A percentile compares a stretch with the other conserved stretches of the same genome.
These are phyloP conservation scores for Stigmatopora argus DNA, from an alignment of 2,113 vertebrate species.

Conservation along the genomic window DNA sequence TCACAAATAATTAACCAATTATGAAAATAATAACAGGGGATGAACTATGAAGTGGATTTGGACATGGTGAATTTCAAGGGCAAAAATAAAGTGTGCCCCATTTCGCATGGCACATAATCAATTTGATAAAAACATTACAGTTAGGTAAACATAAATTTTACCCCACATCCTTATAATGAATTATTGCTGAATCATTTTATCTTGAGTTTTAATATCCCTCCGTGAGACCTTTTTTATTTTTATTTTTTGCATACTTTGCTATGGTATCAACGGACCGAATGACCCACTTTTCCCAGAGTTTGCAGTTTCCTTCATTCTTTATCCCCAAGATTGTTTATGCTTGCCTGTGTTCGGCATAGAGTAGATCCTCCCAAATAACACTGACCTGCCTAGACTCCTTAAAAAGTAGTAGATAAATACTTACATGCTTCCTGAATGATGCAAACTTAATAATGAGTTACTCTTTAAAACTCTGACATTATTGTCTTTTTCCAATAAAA, in stretches of 20 bases:
- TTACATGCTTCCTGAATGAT: slow-evolving; percentile 9
- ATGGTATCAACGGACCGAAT: slow-evolving; percentile 44
- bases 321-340: slow-evolving; percentile 50
- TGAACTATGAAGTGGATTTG: background rate
- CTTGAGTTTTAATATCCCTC: slow-evolving; percentile 13
- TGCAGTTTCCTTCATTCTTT: slow-evolving; percentile 32
- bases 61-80: background rate
- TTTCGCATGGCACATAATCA: background rate
- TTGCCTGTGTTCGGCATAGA: slow-evolving; percentile 20
- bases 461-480: slow-evolving; percentile 25
- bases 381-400: slow-evolving; percentile 26
- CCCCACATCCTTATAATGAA: background rate
- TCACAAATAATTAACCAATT: too few species aligned
- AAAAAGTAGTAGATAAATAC: slow-evolving; percentile 19
- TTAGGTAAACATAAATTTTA: background rate
- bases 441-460: slow-evolving; percentile 26
- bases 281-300: slow-evolving; percentile 57
- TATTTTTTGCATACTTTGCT: slow-evolving; percentile 33
- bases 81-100: background rate
- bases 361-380: slow-evolving; percentile 25
- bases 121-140: background rate
- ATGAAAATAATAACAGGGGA: too few species aligned
- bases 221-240: slow-evolving; percentile 22
- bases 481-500: slow-evolving; percentile 18
- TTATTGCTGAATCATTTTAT: background rate